Conservation (phyloP, 2,113 vertebrate genomes). For the Thymallus thymallus region DNA sequence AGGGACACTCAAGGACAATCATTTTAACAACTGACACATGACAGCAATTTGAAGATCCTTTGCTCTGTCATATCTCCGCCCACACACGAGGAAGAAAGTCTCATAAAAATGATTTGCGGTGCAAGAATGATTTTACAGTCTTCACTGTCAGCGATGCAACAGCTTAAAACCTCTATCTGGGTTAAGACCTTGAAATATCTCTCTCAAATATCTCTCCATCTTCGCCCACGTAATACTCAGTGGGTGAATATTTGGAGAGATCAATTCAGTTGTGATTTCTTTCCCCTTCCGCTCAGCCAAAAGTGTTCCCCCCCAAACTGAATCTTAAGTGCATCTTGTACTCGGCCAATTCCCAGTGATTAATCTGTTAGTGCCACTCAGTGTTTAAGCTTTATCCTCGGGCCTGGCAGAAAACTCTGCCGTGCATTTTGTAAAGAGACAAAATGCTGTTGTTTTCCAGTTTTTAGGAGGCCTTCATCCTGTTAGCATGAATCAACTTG, state of each 20-base stretch:
- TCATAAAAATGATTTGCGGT: conserved; percentile 14
- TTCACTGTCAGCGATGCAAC: conserved; percentile 1
- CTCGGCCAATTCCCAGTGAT: conserved; percentile 5
- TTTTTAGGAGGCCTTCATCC: conserved; percentile 19
- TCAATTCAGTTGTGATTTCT: conserved; percentile 1
- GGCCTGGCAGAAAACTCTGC: conserved; percentile 1
- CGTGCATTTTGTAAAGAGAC: conserved; percentile 21
- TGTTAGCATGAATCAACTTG: conserved; percentile 17
- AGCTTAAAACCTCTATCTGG: not conserved
- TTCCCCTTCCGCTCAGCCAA: not conserved
- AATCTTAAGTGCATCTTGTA: not conserved
- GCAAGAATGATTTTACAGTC: conserved; percentile 14
- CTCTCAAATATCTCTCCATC: conserved; percentile 3
- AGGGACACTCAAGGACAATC: conserved; percentile 11
- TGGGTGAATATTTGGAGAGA: not conserved
- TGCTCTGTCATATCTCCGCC: not conserved
- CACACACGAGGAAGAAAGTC: not conserved
- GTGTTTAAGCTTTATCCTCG: conserved; percentile 26
- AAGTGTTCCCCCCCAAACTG: not conserved
- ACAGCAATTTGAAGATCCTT: conserved; percentile 3
- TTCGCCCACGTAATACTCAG: not conserved
- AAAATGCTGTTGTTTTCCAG: conserved; percentile 28
- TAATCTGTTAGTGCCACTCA: conserved; percentile 17
- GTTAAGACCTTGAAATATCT: conserved; percentile 6
- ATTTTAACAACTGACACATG: conserved; percentile 11